A percentile compares a stretch with the other conserved stretches of the same genome.
phyloP scores from a whole-genome alignment of 2,888 invertebrate species.

The Drosophila prostipennis region DNA sequence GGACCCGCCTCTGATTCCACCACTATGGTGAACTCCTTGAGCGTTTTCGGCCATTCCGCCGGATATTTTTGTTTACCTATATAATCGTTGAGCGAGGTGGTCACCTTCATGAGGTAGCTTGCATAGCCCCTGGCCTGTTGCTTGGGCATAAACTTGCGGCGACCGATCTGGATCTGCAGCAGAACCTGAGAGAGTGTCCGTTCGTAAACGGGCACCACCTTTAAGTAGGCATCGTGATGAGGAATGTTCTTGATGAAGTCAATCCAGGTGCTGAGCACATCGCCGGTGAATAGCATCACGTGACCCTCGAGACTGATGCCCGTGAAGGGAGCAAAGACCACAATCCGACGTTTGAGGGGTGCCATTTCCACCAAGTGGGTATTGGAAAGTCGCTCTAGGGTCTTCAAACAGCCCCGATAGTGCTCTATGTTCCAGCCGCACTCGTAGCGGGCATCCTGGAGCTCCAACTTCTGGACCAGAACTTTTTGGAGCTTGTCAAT shows the following conservation, averaged over 20 bases:
- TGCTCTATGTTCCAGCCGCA: slow-evolving; percentile 95
- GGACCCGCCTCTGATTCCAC: slow-evolving; percentile 94
- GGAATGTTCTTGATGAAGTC: slow-evolving; percentile 93
- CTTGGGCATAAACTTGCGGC: slow-evolving; percentile 96
- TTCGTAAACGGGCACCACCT: slow-evolving; percentile 92
- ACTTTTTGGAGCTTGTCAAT: slow-evolving; percentile 85
- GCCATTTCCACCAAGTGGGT: slow-evolving; percentile 90
- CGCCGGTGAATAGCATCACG: slow-evolving; percentile 95
- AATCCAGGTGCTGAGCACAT: slow-evolving; percentile 96
- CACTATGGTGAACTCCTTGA: slow-evolving; percentile 88
- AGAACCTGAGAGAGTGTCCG: slow-evolving; percentile 93
- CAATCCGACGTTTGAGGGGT: slow-evolving; percentile 89
- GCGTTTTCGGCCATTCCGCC: slow-evolving; percentile 88
- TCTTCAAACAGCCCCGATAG: slow-evolving; percentile 94
- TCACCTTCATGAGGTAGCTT: slow-evolving; percentile 91
- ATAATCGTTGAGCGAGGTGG: slow-evolving; percentile 93
- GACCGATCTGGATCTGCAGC: slow-evolving; percentile 92
- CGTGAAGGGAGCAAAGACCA: slow-evolving; percentile 95
- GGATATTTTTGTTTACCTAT: slow-evolving; percentile 88
- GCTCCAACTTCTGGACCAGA: slow-evolving; percentile 84
- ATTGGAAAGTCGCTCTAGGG: slow-evolving; percentile 90
- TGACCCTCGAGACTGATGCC: slow-evolving; percentile 96
- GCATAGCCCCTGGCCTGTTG: slow-evolving; percentile 95
- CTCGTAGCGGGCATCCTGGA: slow-evolving; percentile 89
- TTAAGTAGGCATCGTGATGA: slow-evolving; percentile 89